Base-by-base conservation (phyloP, 1,140 invertebrate species). In the Lutraria rhynchaena region DNA sequence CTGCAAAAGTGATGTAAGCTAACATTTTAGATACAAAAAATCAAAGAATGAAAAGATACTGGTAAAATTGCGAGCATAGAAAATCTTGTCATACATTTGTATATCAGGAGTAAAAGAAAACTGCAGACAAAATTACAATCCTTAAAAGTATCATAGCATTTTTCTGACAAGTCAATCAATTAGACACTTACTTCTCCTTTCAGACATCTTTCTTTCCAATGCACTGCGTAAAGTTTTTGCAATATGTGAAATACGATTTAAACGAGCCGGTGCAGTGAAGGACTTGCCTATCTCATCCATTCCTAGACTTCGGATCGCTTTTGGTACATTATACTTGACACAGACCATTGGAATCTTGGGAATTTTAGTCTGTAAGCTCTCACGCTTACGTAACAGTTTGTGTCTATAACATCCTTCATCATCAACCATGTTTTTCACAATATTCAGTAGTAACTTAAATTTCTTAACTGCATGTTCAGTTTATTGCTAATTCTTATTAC, bases 291-390 rank as follows among this genome's bases (percentile, higher is more conserved):
- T 74, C 19, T 41, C 71, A 46, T 74, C 57, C 3, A 60, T 24
- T 2, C 57, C 71, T 0, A 74, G 55, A 41, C 35, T 44, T 35
- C 71, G 33, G 37, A 74, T 74, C 2, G 71, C 71, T 46, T 74
- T 74, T 5, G 71, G 71, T n/a, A 74, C 71, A 41, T 74, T 74
- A 31, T 74, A 74, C 27, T 74, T 74, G 24, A 74, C 53, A 58
- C 44, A 74, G 19, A 74, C 71, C 71, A 44, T 57, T 41, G 55
- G 55, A 24, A 74, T 55, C 71, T 27, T 57, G 22, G 55, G 55
- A 44, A 74, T 55, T 3, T 44, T 74, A 29, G 58, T 74, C 11
- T 46, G 58, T 44, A 60, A n/a, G 2, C 35, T 58, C n/a, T 74
- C 71, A 0, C 71, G 53, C 60, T 74, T 74, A 11, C 37, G 27